phyloP scores from a whole-genome alignment of 2,888 invertebrate genomes.

The Tholera decimalis region DNA sequence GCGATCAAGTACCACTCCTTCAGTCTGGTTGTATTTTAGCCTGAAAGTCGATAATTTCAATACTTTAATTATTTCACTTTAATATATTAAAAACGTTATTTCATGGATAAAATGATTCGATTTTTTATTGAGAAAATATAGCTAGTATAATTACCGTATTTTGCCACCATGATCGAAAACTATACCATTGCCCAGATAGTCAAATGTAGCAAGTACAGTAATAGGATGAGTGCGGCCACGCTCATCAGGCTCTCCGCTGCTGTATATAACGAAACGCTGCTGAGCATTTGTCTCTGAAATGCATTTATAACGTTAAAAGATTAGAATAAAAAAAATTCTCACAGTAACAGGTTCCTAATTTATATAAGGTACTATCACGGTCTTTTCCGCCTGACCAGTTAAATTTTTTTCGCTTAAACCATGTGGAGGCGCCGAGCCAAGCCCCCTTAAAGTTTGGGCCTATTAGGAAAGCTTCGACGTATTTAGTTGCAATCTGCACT shows the following conservation, averaged over 20 bases:
- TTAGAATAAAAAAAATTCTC: background rate
- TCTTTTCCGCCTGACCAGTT: too few relatives aligned
- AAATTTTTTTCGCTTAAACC: too few relatives aligned
- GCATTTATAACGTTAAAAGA: background rate
- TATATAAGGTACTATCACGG: too few relatives aligned
- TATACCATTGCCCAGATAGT: slow-evolving; percentile 85
- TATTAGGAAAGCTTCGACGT: too few relatives aligned
- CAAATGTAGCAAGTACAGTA: slow-evolving; percentile 84
- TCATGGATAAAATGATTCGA: background rate
- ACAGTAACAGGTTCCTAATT: background rate
- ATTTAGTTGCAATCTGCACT: too few relatives aligned
- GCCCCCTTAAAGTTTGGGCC: too few relatives aligned
- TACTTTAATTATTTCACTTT: background rate
- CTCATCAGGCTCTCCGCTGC: slow-evolving; percentile 83
- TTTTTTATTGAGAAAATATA: background rate
- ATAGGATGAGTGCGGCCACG: slow-evolving; percentile 80
- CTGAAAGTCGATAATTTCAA: slow-evolving; percentile 66
- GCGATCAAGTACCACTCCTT: slow-evolving; percentile 85
- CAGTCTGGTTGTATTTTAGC: slow-evolving; percentile 88
- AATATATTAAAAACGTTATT: background rate
- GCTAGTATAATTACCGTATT: slow-evolving; percentile 80
- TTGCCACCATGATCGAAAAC: slow-evolving; percentile 87
- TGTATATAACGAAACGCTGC: slow-evolving; percentile 84
- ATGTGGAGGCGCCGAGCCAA: too few relatives aligned
- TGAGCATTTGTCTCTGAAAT: slow-evolving; percentile 82